phyloP scores from a whole-genome alignment of 2,888 invertebrate species.

The Noctua janthe region DNA sequence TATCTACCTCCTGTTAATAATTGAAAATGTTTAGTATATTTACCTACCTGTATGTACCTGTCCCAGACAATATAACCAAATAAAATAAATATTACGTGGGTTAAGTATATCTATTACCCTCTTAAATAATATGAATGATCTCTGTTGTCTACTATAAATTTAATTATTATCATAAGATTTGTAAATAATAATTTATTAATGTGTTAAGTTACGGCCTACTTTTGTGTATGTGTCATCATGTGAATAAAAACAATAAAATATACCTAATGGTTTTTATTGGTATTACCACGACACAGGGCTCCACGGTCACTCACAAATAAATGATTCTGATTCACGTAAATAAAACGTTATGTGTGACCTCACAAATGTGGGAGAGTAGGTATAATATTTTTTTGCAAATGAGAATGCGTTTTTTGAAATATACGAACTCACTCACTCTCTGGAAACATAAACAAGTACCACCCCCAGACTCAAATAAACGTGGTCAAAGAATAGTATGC shows the following conservation, averaged over 20 bases:
- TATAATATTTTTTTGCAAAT: neutral
- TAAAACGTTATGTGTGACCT: neutral
- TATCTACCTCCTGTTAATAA: constrained; percentile 27
- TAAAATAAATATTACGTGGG: neutral
- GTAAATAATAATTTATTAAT: constrained; percentile 44
- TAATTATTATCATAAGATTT: constrained; percentile 16
- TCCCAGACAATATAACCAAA: neutral
- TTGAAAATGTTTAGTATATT: constrained; percentile 15
- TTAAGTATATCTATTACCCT: neutral
- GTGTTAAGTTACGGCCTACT: constrained; percentile 23
- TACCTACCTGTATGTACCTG: neutral
- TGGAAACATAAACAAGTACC: too few relatives aligned
- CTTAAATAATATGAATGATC: constrained; percentile 25
- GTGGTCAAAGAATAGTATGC: too few relatives aligned
- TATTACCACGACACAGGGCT: neutral
- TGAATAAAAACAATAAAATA: constrained; percentile 50
- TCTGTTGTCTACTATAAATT: constrained; percentile 13
- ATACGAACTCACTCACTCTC: too few relatives aligned
- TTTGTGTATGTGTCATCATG: constrained; percentile 34
- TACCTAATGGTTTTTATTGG: neutral
- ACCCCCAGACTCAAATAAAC: too few relatives aligned
- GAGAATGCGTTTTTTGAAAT: too few relatives aligned
- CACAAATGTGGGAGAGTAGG: neutral
- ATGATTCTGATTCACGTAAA: too few relatives aligned
- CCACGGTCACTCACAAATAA: neutral